Evolutionary conservation across 2,888 invertebrate species (phyloP).

Genomic region (Ophion slaviceki): DNA sequence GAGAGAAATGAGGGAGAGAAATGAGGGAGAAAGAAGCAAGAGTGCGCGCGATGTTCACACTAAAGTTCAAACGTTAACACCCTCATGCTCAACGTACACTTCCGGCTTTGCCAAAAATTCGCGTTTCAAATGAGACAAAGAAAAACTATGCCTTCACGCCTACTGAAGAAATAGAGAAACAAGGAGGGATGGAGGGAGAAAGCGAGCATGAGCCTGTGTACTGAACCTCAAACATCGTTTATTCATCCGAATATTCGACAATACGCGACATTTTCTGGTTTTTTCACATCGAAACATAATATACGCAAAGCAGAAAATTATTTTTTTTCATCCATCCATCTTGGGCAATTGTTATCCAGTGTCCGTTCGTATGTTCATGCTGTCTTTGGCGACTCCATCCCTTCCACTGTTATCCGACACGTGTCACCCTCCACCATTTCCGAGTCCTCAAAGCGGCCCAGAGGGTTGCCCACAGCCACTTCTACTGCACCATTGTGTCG

Average conservation of each 20-base stretch:
- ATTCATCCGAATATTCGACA: neutral
- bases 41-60: slow-evolving; percentile 47
- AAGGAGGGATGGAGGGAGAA: neutral
- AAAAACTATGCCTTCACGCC: slow-evolving; percentile 49
- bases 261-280: too few relatives aligned
- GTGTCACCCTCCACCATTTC: too few relatives aligned
- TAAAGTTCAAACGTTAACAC: slow-evolving; percentile 73
- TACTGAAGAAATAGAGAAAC: slow-evolving; percentile 43
- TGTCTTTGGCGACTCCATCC: too few relatives aligned
- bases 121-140: slow-evolving; percentile 70
- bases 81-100: slow-evolving; percentile 69
- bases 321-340: too few relatives aligned
- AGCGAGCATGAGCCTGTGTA: neutral
- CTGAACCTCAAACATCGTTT: neutral
- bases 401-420: too few relatives aligned
- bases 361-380: too few relatives aligned
- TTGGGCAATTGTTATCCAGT: too few relatives aligned
- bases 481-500: too few relatives aligned
- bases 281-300: too few relatives aligned
- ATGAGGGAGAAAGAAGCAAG: slow-evolving; percentile 8
- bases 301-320: too few relatives aligned
- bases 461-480: too few relatives aligned
- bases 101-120: slow-evolving; percentile 65
- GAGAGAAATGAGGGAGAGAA: slow-evolving; percentile 58
- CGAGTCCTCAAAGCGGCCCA: too few relatives aligned